Conservation (phyloP, 2,888 invertebrate species). For the Leptinotarsa peninsularis region DNA sequence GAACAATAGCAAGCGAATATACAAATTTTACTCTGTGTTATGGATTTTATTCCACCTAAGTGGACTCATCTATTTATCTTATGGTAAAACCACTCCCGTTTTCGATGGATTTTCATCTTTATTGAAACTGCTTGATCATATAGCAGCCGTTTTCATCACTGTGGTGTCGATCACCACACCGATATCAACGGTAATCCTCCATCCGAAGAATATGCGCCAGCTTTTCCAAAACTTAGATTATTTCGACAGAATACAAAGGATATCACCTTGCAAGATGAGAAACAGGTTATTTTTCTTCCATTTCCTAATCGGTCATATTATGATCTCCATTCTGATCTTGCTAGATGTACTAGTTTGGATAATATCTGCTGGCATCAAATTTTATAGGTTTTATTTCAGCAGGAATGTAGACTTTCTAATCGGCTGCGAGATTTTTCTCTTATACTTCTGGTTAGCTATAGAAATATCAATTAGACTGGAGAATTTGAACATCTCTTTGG, state of each 20-base stretch:
- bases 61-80: neutral
- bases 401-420: neutral
- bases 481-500: neutral
- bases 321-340: neutral
- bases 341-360: neutral
- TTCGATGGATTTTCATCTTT: neutral
- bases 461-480: neutral
- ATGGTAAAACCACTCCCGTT: neutral
- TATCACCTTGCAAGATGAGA: neutral
- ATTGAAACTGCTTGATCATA: neutral
- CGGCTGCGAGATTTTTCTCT: neutral
- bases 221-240: neutral
- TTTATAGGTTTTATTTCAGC: neutral
- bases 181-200: neutral
- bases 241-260: neutral
- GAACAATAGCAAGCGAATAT: neutral
- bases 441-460: slow-evolving; percentile 2
- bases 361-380: neutral
- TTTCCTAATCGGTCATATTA: neutral
- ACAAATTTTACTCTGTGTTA: neutral
- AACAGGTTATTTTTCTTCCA: neutral
- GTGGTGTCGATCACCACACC: neutral
- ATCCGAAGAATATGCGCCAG: neutral
- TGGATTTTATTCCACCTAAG: neutral
- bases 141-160: neutral